phyloP scores from a whole-genome alignment of 2,113 vertebrate genomes.

The Tichodroma muraria region DNA sequence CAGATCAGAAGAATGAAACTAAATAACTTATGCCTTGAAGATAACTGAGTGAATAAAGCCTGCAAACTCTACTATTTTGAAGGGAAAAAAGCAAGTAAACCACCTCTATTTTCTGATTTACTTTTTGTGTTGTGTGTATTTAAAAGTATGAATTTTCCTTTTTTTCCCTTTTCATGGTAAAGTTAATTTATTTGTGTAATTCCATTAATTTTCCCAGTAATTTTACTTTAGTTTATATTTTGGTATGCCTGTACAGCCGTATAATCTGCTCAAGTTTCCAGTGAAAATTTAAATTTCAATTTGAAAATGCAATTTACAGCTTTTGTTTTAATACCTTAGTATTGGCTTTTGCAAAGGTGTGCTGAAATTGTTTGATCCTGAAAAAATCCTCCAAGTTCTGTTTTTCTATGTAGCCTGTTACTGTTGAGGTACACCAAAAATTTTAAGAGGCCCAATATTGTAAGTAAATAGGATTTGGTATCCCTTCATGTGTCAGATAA shows the following conservation, averaged over 20 bases:
- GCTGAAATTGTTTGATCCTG: not conserved
- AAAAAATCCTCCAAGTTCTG: not conserved
- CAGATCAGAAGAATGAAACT: not conserved
- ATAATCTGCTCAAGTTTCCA: not conserved
- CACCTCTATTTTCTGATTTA: not conserved
- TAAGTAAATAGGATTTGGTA: not conserved
- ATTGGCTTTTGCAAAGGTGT: not conserved
- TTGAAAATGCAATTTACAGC: not conserved
- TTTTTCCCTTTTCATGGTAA: not conserved
- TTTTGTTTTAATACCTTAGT: not conserved
- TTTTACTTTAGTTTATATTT: not conserved
- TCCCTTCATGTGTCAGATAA: not conserved
- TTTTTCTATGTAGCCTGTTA: not conserved
- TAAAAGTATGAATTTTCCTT: not conserved
- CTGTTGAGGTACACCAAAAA: not conserved
- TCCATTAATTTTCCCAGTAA: not conserved
- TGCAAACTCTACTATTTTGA: not conserved
- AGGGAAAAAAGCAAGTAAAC: constrained; percentile 8
- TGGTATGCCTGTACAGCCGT: not conserved
- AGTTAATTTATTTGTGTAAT: not conserved
- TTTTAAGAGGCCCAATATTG: not conserved
- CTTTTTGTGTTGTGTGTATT: not conserved
- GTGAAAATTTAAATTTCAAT: not conserved
- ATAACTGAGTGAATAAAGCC: constrained; percentile 2
- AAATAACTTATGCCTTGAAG: not conserved